Percentiles rank a stretch among this genome's conserved stretches.
phyloP scores from a whole-genome alignment of 2,888 invertebrate species.

The Neelides folsomi region DNA sequence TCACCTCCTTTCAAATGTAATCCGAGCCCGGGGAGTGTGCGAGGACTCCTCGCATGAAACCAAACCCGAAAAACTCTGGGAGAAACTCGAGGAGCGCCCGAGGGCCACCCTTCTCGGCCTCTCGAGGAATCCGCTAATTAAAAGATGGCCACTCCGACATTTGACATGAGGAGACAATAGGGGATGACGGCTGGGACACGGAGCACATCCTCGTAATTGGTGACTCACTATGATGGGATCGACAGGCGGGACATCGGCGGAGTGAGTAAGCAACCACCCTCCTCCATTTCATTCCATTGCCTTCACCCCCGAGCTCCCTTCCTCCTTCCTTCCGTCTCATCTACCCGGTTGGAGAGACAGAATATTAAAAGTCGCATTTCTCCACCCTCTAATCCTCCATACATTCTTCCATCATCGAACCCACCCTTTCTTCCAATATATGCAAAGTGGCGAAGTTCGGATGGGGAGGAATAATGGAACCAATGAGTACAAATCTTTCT shows the following conservation, averaged over 20 bases:
- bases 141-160: constrained; percentile 8
- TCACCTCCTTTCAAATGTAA: constrained; percentile 22
- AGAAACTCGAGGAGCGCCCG: neutral
- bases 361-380: too few relatives aligned
- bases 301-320: neutral
- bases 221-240: neutral
- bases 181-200: neutral
- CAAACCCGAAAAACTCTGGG: constrained; percentile 4
- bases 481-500: too few relatives aligned
- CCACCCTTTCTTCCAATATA: too few relatives aligned
- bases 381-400: too few relatives aligned
- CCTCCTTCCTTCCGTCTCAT: neutral
- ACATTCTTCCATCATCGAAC: too few relatives aligned
- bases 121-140: neutral
- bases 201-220: neutral
- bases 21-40: constrained; percentile 13
- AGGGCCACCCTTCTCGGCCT: neutral
- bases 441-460: too few relatives aligned
- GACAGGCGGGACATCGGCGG: neutral
- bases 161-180: constrained; percentile 6
- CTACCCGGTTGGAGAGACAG: too few relatives aligned
- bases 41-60: constrained; percentile 1
- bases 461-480: too few relatives aligned
- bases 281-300: neutral
- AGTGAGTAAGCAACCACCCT: constrained; percentile 8